A percentile compares a stretch with the other conserved stretches of the same genome.
These are phyloP conservation scores for Cactoblastis cactorum DNA, from an alignment of 2,888 invertebrate species.

Conservation along the genomic window DNA sequence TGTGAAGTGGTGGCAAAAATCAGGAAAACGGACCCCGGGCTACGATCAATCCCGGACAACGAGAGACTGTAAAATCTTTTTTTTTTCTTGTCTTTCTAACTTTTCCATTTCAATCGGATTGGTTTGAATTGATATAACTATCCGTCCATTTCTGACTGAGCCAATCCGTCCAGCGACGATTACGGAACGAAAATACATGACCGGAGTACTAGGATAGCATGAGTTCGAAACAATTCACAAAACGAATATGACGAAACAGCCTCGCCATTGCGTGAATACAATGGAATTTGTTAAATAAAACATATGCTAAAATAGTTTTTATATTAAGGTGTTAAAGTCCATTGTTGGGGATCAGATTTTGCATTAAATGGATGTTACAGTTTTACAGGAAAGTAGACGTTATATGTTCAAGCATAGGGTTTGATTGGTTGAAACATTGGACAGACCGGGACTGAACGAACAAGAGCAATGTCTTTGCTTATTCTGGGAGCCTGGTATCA, in stretches of 20 bases:
- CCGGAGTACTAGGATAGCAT: constrained; percentile 40
- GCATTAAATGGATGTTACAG: neutral
- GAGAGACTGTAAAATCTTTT: no score
- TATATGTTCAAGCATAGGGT: neutral
- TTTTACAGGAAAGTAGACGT: neutral
- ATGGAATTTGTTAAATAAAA: constrained; percentile 1
- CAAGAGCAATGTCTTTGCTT: constrained; percentile 18
- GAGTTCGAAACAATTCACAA: constrained; percentile 21
- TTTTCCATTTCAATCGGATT: no score
- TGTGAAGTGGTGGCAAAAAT: no score
- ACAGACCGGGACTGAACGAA: no score
- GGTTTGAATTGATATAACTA: no score
- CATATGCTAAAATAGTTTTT: constrained; percentile 13
- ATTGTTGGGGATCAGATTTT: neutral
- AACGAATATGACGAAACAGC: neutral
- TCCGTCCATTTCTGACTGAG: no score
- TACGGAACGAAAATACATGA: constrained; percentile 49
- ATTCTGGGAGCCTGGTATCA: constrained; percentile 40
- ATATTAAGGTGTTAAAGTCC: constrained; percentile 15
- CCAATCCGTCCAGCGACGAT: constrained; percentile 26
- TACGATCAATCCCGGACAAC: no score
- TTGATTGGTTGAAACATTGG: neutral
- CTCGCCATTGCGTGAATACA: constrained; percentile 5
- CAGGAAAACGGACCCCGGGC: no score
- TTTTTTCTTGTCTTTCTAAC: no score